Conservation (phyloP, 2,113 vertebrate genomes). For the Myrmecobius fasciatus region DNA sequence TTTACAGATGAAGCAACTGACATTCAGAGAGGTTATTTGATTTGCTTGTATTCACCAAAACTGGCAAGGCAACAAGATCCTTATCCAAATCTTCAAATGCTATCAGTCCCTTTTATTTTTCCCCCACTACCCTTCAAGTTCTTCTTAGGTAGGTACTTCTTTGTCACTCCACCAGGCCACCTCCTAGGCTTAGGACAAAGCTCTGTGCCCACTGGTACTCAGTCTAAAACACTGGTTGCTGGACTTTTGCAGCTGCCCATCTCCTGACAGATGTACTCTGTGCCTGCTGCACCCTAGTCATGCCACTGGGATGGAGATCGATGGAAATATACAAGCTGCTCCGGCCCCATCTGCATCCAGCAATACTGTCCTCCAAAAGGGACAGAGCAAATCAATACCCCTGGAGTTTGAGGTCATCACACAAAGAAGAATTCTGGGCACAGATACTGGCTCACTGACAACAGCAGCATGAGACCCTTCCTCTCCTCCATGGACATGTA, state of each 20-base stretch:
- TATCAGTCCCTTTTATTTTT: neutral
- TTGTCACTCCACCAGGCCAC: neutral
- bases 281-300: neutral
- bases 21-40: neutral
- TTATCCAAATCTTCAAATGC: neutral
- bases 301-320: neutral
- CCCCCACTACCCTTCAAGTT: neutral
- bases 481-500: neutral
- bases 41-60: too few species aligned
- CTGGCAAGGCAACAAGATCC: too few species aligned
- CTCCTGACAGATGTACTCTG: neutral
- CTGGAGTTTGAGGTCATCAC: neutral
- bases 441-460: neutral
- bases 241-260: neutral
- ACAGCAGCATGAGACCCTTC: neutral
- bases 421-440: neutral
- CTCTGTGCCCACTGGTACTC: neutral
- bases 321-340: neutral
- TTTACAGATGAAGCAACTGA: neutral
- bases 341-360: neutral
- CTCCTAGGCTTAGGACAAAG: neutral
- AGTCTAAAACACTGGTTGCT: neutral
- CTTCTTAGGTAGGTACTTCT: neutral
- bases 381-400: neutral
- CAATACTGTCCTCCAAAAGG: neutral